Evolutionary conservation across 2,113 vertebrate species (phyloP).

Genomic region (Paramisgurnus dabryanus): DNA sequence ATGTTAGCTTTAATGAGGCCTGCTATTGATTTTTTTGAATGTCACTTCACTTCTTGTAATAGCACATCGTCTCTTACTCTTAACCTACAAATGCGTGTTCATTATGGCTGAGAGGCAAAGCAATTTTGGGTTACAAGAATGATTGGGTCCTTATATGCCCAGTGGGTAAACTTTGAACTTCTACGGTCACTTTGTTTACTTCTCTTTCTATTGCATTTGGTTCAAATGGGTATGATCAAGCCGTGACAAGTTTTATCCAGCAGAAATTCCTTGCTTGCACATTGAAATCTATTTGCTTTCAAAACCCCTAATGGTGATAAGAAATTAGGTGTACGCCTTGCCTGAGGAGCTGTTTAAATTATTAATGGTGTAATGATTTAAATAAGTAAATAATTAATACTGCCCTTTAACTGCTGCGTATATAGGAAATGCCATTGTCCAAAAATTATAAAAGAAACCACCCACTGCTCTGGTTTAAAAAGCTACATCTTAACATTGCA

Average conservation of each 20-base stretch:
- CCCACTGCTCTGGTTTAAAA: too few relatives aligned
- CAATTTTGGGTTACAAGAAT: not conserved
- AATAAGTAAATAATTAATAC: slow-evolving; percentile 57
- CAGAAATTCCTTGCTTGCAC: not conserved
- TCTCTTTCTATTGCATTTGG: not conserved
- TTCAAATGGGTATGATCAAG: not conserved
- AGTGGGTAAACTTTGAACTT: not conserved
- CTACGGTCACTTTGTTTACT: not conserved
- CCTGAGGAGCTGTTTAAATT: slow-evolving; percentile 53
- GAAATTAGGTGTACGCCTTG: slow-evolving; percentile 50
- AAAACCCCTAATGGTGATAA: slow-evolving; percentile 27
- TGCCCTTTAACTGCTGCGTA: not conserved
- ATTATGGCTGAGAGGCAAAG: not conserved
- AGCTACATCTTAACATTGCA: not conserved
- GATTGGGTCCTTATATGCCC: slow-evolving; percentile 2
- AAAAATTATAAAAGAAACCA: too few relatives aligned
- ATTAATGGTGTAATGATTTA: slow-evolving; percentile 54
- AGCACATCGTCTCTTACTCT: slow-evolving; percentile 20
- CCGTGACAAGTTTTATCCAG: too few relatives aligned
- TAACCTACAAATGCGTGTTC: not conserved
- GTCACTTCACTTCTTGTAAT: not conserved
- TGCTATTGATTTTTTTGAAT: slow-evolving; percentile 25
- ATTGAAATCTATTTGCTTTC: not conserved
- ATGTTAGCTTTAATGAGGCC: slow-evolving; percentile 18
- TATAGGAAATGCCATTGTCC: slow-evolving; percentile 38